phyloP scores from a whole-genome alignment of 2,797 vertebrate species.

The Huso huso region DNA sequence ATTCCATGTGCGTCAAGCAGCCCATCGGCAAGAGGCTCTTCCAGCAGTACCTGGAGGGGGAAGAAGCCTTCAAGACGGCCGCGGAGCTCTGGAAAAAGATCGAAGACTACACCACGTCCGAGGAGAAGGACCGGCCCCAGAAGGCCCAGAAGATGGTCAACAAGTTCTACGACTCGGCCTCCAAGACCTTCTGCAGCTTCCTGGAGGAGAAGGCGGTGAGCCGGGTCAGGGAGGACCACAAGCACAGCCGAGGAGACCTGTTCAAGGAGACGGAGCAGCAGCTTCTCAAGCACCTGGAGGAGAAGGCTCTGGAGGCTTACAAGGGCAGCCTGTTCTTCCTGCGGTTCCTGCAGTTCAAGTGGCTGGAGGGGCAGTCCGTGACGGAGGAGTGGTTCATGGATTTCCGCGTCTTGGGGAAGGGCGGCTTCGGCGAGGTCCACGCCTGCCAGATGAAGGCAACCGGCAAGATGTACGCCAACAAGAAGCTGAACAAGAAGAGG shows the following conservation, averaged over 20 bases:
- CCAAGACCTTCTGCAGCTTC: constrained; percentile 58
- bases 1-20: constrained; percentile 55
- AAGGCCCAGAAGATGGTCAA: constrained; percentile 59
- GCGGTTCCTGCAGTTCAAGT: constrained; percentile 64
- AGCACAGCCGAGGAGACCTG: constrained; percentile 47
- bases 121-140: constrained; percentile 50
- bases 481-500: constrained; percentile 67
- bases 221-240: constrained; percentile 58
- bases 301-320: constrained; percentile 35
- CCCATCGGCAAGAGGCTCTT: constrained; percentile 62
- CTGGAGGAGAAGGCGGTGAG: constrained; percentile 57
- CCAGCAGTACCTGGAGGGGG: constrained; percentile 50
- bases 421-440: constrained; percentile 61
- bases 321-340: constrained; percentile 61
- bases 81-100: constrained; percentile 59
- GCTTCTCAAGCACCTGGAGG: constrained; percentile 54
- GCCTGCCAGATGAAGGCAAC: constrained; percentile 66
- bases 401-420: constrained; percentile 65
- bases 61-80: constrained; percentile 35
- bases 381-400: constrained; percentile 67
- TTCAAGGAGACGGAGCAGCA: constrained; percentile 60
- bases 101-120: constrained; percentile 46
- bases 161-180: constrained; percentile 52
- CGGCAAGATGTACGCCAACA: constrained; percentile 70
- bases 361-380: constrained; percentile 55